phyloP scores from a whole-genome alignment of 2,888 invertebrate species.

The Scaeva pyrastri region DNA sequence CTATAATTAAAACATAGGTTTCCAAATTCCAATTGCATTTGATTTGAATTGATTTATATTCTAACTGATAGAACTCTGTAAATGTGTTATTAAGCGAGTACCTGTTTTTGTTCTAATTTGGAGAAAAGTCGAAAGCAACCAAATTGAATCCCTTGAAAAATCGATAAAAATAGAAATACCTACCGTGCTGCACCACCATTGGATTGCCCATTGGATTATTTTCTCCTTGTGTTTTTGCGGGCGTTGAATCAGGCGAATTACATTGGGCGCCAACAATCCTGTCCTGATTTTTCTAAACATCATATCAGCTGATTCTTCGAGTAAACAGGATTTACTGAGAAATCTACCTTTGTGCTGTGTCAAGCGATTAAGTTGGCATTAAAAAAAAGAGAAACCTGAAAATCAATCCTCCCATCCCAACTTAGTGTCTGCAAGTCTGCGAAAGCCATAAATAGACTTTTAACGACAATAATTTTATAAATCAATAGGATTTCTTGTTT shows the following conservation, averaged over 20 bases:
- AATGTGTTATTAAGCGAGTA: slow-evolving; percentile 58
- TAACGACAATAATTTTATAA: slow-evolving; percentile 44
- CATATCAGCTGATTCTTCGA: slow-evolving; percentile 55
- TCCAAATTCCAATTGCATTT: not conserved
- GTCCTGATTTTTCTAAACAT: not conserved
- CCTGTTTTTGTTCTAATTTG: slow-evolving; percentile 39
- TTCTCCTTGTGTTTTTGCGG: not conserved
- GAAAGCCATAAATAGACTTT: slow-evolving; percentile 49
- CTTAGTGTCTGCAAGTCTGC: slow-evolving; percentile 7
- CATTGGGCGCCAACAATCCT: slow-evolving; percentile 44
- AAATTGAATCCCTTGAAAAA: slow-evolving; percentile 63
- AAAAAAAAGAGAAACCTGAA: slow-evolving; percentile 12
- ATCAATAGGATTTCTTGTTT: slow-evolving; percentile 52
- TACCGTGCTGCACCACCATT: slow-evolving; percentile 40
- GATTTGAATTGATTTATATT: slow-evolving; percentile 17
- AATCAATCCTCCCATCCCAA: slow-evolving; percentile 37
- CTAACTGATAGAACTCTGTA: not conserved
- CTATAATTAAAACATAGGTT: not conserved
- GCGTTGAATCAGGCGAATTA: slow-evolving; percentile 22
- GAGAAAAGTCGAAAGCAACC: slow-evolving; percentile 16
- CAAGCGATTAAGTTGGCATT: not conserved
- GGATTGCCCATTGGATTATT: slow-evolving; percentile 20
- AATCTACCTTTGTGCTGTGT: not conserved
- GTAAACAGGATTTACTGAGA: slow-evolving; percentile 18
- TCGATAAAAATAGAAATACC: slow-evolving; percentile 72